These are phyloP conservation scores for Drosophila littoralis DNA, from an alignment of 1,140 invertebrate genomes.

Conservation along the genomic window DNA sequence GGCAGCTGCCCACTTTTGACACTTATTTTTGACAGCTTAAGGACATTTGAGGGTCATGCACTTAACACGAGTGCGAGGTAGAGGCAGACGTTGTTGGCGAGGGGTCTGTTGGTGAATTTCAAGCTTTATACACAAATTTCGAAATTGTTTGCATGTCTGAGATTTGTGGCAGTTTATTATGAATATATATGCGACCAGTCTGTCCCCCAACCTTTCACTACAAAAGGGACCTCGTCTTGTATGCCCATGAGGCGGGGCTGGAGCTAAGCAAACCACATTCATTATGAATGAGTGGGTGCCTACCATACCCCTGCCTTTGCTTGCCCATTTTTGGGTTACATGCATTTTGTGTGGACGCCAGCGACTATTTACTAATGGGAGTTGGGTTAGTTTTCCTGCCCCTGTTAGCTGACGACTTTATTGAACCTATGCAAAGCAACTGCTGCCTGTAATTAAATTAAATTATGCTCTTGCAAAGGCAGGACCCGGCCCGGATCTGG, in stretches of 20 bases:
- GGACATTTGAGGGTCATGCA: constrained; percentile 60
- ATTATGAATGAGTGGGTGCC: constrained; percentile 29
- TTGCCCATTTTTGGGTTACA: constrained; percentile 13
- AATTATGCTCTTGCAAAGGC: constrained; percentile 39
- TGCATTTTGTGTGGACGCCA: constrained; percentile 33
- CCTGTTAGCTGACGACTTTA: constrained; percentile 44
- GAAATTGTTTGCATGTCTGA: constrained; percentile 56
- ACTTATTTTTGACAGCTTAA: constrained; percentile 61
- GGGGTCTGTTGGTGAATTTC: constrained; percentile 2
- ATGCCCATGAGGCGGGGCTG: constrained; percentile 19
- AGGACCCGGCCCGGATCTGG: not conserved
- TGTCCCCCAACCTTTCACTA: too few species aligned
- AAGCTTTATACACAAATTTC: constrained; percentile 32
- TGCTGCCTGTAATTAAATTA: constrained; percentile 53
- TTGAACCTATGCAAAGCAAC: constrained; percentile 50
- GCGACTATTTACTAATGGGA: constrained; percentile 27
- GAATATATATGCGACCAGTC: constrained; percentile 5
- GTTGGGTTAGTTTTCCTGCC: not conserved
- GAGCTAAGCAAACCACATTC: constrained; percentile 38
- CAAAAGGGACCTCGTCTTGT: constrained; percentile 1
- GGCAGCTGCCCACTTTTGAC: constrained; percentile 47
- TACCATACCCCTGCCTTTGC: not conserved
- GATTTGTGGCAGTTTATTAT: constrained; percentile 56
- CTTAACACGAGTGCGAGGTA: constrained; percentile 18
- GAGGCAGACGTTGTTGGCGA: too few species aligned